A percentile compares a stretch with the other conserved stretches of the same genome.
Evolutionary conservation across 2,113 vertebrate species (phyloP).

Genomic region (Saccopteryx bilineata): DNA sequence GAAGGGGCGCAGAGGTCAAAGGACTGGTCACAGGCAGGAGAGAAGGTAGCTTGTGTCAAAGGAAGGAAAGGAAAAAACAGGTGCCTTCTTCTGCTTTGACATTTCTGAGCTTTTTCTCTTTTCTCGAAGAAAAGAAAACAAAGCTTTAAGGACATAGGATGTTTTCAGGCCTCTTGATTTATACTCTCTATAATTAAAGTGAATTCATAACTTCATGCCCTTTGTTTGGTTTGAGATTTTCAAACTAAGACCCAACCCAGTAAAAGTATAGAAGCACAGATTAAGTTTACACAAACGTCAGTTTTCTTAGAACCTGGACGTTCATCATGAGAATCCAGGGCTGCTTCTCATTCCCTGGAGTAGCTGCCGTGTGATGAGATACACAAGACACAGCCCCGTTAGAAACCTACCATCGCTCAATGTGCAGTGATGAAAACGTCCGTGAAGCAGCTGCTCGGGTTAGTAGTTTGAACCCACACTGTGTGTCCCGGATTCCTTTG

Average conservation of each 20-base stretch:
- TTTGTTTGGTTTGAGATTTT: not conserved
- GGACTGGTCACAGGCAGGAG: not conserved
- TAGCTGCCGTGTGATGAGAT: not conserved
- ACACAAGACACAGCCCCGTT: not conserved
- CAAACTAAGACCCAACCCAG: not conserved
- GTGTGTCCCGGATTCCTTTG: conserved; percentile 94
- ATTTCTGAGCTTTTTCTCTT: not conserved
- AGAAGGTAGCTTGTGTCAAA: not conserved
- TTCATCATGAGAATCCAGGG: not conserved
- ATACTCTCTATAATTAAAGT: not conserved
- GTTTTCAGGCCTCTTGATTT: conserved; percentile 19
- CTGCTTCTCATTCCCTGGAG: not conserved
- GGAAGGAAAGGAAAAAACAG: not conserved
- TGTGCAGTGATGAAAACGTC: conserved; percentile 95
- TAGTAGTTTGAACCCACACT: conserved; percentile 98
- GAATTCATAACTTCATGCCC: not conserved
- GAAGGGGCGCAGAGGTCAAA: not conserved
- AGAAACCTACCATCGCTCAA: conserved; percentile 94
- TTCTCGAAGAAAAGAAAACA: not conserved
- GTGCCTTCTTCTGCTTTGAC: not conserved
- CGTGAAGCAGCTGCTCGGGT: conserved; percentile 94
- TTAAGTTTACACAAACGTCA: not conserved
- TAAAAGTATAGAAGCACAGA: not conserved
- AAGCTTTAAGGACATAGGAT: not conserved
- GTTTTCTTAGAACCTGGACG: not conserved